Base-by-base conservation (phyloP, 2,113 vertebrate genomes). In the Osmerus mordax region DNA sequence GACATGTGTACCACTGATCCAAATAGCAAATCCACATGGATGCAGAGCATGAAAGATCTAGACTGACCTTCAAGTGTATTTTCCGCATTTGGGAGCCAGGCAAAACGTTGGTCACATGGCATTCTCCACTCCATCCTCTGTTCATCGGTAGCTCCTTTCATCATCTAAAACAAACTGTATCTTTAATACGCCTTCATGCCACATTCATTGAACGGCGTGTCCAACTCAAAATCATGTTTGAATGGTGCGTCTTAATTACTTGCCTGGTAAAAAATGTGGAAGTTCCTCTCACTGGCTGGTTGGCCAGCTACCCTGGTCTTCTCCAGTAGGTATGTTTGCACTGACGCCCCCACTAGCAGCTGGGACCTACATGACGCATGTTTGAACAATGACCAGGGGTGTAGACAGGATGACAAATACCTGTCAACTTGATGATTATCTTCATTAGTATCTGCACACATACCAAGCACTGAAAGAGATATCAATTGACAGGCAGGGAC, bases 191-290 rank as follows among this genome's bases (percentile, higher is more conserved):
- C 41, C 28, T 15, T 21, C 14, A 59, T 9, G 55, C 6, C 41
- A 47, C 7, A 1, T 47, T 47, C 41, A 47, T 47, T 47, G 5
- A 47, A 12, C 7, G 41, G 41, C 8, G 36, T 9, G 36, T 41
- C 5, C 41, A 2, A 47, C 1, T 47, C 41, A 2, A 47, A 47
- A 47, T 47, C 6, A 47, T 12, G 41, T 11, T 47, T 11, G 41
- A 47, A 12, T 47, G 9, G 9, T 11, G 41, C 2, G 12, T 47
- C 51, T 55, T 47, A 3, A 59, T 21, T 15, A 60, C 74, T 84
- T 47, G 94, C 97, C 94, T 98, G 97, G 78, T 99, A 99, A 83
- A 99, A 99, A 78, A 99, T 95, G 84, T 99, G 97, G 72, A 99
- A 99, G 87, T 99, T 99, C 83, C 97, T 96, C 81, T 99, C 97